Percentiles rank a stretch among this genome's conserved stretches.
phyloP scores from a whole-genome alignment of 1,140 invertebrate species.

The Halesus radiatus region DNA sequence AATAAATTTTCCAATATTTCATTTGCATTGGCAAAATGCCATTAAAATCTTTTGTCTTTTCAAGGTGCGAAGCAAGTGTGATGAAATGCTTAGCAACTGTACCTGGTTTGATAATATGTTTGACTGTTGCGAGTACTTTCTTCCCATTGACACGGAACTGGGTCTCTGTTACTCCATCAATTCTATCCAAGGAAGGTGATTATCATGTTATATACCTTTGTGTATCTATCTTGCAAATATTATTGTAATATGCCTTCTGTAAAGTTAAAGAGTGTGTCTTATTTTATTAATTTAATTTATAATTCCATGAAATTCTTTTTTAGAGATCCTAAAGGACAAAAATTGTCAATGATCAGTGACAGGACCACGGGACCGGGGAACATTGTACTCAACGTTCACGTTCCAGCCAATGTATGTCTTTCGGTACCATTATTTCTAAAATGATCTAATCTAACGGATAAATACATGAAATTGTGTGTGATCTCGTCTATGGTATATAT shows the following conservation, averaged over 20 bases:
- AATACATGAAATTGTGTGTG: no score
- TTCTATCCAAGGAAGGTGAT: conserved; percentile 71
- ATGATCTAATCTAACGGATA: no score
- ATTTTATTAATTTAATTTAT: no score
- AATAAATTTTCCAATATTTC: no score
- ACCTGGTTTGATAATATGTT: conserved; percentile 75
- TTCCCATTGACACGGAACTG: conserved; percentile 75
- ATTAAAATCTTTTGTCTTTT: no score
- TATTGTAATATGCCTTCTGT: no score
- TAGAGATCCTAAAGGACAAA: conserved; percentile 61
- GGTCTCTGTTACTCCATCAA: conserved; percentile 78
- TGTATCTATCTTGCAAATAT: no score
- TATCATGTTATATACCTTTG: not conserved
- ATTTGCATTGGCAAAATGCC: no score
- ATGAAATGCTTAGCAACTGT: conserved; percentile 72
- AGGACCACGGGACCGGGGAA: conserved; percentile 71
- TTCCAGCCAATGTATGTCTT: conserved; percentile 68
- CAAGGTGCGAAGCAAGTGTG: conserved; percentile 73
- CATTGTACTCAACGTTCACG: conserved; percentile 71
- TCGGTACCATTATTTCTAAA: no score
- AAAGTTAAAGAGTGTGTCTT: no score
- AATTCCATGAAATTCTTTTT: not conserved
- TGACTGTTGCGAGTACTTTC: conserved; percentile 77
- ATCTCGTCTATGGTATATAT: no score
- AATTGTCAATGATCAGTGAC: conserved; percentile 70